phyloP scores from a whole-genome alignment of 2,888 invertebrate genomes.

The Lycophotia porphyrea region DNA sequence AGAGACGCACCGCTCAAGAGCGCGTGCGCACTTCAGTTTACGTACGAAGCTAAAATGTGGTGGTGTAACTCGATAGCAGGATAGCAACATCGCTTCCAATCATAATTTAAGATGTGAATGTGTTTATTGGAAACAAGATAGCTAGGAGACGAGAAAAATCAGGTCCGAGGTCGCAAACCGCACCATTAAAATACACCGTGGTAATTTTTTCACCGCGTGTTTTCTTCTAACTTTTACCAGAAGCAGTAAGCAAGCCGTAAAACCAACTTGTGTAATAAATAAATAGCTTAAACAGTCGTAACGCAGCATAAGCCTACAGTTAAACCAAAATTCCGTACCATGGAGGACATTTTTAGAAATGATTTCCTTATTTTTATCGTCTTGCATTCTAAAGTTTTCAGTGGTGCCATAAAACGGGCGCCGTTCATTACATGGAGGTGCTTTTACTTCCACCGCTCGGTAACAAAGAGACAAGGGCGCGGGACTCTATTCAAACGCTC shows the following conservation, averaged over 20 bases:
- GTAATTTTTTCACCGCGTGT: background rate
- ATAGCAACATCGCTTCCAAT: conserved; percentile 53
- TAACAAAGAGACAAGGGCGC: conserved; percentile 74
- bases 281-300: conserved; percentile 32
- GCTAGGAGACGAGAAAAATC: conserved; percentile 15
- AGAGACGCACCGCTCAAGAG: background rate
- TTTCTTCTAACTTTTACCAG: conserved; percentile 9
- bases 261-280: conserved; percentile 25
- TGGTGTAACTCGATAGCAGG: conserved; percentile 55
- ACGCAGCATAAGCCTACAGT: conserved; percentile 23
- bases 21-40: conserved; percentile 26
- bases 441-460: conserved; percentile 82
- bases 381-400: conserved; percentile 63
- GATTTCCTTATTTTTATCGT: conserved; percentile 59
- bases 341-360: conserved; percentile 61
- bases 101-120: conserved; percentile 50
- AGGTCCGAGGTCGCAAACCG: conserved; percentile 15
- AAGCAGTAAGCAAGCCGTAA: conserved; percentile 24
- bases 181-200: conserved; percentile 17
- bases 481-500: conserved; percentile 70
- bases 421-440: conserved; percentile 64
- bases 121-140: conserved; percentile 57
- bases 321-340: conserved; percentile 38
- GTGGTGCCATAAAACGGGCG: conserved; percentile 71
- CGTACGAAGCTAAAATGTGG: conserved; percentile 34